These are phyloP conservation scores for Oreortyx pictus DNA, from an alignment of 2,797 vertebrate species.

Conservation along the genomic window DNA sequence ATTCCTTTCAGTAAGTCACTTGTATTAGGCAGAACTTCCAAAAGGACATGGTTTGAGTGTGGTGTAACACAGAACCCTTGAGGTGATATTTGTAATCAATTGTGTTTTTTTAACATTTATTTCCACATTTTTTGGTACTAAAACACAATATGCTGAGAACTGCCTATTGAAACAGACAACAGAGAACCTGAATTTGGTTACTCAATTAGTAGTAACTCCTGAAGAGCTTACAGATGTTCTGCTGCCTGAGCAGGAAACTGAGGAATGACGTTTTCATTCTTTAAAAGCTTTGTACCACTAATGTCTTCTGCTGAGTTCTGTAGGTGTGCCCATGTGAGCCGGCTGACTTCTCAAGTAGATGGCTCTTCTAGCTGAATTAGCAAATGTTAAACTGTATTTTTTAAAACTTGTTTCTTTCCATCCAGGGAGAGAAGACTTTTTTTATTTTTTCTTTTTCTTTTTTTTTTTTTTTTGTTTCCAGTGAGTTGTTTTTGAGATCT, in stretches of 20 bases:
- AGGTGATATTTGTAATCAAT: background rate
- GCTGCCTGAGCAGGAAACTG: background rate
- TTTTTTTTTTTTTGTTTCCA: slow-evolving; percentile 10
- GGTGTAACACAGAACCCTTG: background rate
- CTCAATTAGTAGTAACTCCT: background rate
- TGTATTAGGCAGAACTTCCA: background rate
- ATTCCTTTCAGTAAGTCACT: background rate
- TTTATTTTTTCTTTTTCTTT: background rate
- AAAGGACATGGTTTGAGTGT: background rate
- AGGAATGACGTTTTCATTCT: background rate
- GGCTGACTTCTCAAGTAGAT: background rate
- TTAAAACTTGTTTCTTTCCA: background rate
- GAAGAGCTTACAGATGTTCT: background rate
- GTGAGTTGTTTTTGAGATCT: slow-evolving; percentile 51
- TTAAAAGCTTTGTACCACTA: background rate
- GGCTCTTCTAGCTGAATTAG: background rate
- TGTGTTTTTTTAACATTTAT: background rate
- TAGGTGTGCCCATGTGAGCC: background rate
- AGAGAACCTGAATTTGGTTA: background rate
- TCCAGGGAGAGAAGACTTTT: background rate
- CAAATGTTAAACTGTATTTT: background rate
- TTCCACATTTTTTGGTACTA: background rate
- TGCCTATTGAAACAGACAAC: background rate
- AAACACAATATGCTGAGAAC: background rate
- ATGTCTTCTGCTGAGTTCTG: background rate